Conservation (phyloP, 1,140 invertebrate genomes). For the Oreohelix idahoensis region DNA sequence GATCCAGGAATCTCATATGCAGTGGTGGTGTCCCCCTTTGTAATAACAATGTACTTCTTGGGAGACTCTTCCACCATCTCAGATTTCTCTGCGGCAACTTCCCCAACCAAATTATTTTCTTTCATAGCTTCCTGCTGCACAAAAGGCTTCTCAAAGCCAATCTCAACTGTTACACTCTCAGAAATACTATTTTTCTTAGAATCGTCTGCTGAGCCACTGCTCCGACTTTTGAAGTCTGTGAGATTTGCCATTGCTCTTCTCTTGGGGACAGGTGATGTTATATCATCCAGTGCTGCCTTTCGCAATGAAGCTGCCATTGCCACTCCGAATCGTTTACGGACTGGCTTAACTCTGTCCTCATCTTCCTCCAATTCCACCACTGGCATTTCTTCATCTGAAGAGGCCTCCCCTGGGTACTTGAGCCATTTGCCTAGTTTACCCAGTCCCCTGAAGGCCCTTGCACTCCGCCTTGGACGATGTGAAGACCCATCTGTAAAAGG, state of each 20-base stretch:
- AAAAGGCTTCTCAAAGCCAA: conserved; percentile 12
- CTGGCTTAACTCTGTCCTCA: not conserved
- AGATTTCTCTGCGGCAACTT: not conserved
- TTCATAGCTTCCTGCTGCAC: not conserved
- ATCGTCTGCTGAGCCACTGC: not conserved
- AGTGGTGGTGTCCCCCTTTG: conserved; percentile 24
- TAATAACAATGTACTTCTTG: conserved; percentile 38
- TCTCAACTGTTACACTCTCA: not conserved
- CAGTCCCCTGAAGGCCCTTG: conserved; percentile 14
- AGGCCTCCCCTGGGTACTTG: conserved; percentile 35
- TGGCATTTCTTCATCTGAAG: conserved; percentile 27
- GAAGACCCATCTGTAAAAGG: not conserved
- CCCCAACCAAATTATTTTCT: not conserved
- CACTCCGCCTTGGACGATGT: not conserved
- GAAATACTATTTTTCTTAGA: not conserved
- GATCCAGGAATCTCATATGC: conserved; percentile 27
- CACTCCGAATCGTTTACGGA: conserved; percentile 31
- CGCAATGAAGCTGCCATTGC: conserved; percentile 38
- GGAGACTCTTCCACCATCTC: conserved; percentile 13
- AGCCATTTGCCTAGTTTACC: conserved; percentile 38
- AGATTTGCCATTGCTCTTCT: not conserved
- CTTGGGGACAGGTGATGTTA: conserved; percentile 27
- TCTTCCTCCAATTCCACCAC: not conserved
- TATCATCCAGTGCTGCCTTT: conserved; percentile 33
- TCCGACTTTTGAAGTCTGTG: not conserved